Percentiles rank a stretch among this genome's conserved stretches.
Conservation (phyloP, 2,888 invertebrate species). For the Molorchus minor region DNA sequence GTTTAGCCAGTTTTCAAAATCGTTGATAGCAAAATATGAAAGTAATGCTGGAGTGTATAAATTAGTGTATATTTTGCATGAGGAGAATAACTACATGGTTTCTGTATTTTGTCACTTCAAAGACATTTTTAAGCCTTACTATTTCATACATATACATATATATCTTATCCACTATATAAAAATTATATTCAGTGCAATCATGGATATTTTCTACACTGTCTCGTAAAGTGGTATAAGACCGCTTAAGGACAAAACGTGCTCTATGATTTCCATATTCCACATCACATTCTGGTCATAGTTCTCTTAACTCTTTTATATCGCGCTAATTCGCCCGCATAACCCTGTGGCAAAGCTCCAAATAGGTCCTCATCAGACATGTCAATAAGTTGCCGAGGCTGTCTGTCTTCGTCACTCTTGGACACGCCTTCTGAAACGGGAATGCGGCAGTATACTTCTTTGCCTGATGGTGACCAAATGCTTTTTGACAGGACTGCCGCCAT, state of each 20-base stretch:
- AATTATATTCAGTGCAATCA: conserved; percentile 1
- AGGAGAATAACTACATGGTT: conserved; percentile 11
- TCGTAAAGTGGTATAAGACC: conserved; percentile 5
- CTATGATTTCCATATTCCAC: not conserved
- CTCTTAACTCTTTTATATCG: conserved; percentile 61
- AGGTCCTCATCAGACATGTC: conserved; percentile 58
- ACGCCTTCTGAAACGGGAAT: conserved; percentile 40
- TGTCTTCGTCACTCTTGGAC: conserved; percentile 37
- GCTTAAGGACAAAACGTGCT: not conserved
- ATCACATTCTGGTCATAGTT: not conserved
- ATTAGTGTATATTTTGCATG: conserved; percentile 17
- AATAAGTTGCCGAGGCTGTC: conserved; percentile 44
- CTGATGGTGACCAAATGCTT: conserved; percentile 48
- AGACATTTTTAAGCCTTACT: conserved; percentile 20
- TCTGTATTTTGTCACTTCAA: conserved; percentile 11
- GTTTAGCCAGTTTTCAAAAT: too few relatives aligned
- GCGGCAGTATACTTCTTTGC: conserved; percentile 46
- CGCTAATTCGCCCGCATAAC: conserved; percentile 58
- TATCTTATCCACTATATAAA: conserved; percentile 11
- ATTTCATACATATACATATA: conserved; percentile 12
- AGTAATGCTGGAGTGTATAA: too few relatives aligned
- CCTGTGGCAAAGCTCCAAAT: conserved; percentile 60
- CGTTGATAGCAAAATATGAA: too few relatives aligned
- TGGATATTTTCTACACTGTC: not conserved
- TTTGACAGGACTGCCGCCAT: conserved; percentile 46